Percentiles rank a stretch among this genome's conserved stretches.
phyloP scores from a whole-genome alignment of 1,140 invertebrate species.

The Choristoneura fumiferana region DNA sequence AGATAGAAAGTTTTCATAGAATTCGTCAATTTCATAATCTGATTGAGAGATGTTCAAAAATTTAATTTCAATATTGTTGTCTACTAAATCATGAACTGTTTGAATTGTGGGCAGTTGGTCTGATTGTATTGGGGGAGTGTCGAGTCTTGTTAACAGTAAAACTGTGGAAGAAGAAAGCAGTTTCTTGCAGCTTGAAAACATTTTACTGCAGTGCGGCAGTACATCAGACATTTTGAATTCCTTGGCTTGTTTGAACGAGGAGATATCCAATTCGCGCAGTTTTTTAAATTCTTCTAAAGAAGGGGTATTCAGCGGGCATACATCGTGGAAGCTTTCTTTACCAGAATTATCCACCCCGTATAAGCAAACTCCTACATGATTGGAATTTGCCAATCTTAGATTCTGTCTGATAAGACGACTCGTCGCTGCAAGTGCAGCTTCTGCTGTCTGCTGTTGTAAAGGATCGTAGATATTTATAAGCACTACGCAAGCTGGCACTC shows the following conservation, averaged over 20 bases:
- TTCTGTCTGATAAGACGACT: conserved; percentile 53
- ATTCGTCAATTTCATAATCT: conserved; percentile 43
- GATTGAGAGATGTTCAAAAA: conserved; percentile 56
- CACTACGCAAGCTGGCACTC: conserved; percentile 56
- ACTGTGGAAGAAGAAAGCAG: conserved; percentile 51
- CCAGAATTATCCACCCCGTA: conserved; percentile 50
- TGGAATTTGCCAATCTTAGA: conserved; percentile 42
- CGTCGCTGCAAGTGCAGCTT: conserved; percentile 48
- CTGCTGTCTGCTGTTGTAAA: conserved; percentile 29
- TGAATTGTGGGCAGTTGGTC: conserved; percentile 53
- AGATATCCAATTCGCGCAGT: conserved; percentile 42
- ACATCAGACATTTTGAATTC: conserved; percentile 60
- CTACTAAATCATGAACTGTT: conserved; percentile 52
- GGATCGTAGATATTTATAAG: conserved; percentile 57
- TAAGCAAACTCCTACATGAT: conserved; percentile 52
- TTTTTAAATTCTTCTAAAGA: conserved; percentile 55
- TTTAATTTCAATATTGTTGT: conserved; percentile 55
- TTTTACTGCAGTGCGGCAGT: conserved; percentile 61
- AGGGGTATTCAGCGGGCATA: conserved; percentile 49
- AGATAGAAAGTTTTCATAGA: conserved; percentile 56
- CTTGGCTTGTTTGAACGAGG: conserved; percentile 43
- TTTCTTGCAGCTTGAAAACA: conserved; percentile 64
- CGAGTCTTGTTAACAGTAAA: conserved; percentile 50
- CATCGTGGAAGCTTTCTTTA: conserved; percentile 47
- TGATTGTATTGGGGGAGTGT: conserved; percentile 39